phyloP scores from a whole-genome alignment of 2,888 invertebrate genomes.

The Marronus borbonicus region DNA sequence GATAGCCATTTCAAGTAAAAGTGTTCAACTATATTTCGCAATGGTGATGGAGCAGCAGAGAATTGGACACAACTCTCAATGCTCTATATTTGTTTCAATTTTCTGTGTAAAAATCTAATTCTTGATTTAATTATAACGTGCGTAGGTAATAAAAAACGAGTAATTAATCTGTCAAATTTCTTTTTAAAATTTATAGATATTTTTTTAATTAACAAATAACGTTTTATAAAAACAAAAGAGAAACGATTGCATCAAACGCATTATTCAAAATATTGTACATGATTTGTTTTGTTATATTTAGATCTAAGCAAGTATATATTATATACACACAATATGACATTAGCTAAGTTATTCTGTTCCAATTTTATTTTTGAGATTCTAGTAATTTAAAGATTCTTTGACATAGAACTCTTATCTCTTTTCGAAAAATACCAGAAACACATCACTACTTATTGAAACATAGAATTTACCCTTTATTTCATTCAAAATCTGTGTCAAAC shows the following conservation, averaged over 20 bases:
- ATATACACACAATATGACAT: slow-evolving; percentile 37
- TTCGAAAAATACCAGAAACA: background rate
- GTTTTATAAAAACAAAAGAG: background rate
- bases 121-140: no score
- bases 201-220: no score
- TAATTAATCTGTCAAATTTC: no score
- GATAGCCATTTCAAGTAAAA: no score
- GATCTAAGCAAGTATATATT: slow-evolving; percentile 16
- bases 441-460: background rate
- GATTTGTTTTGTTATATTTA: slow-evolving; percentile 24
- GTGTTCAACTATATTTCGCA: no score
- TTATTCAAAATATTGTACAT: slow-evolving; percentile 23
- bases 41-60: no score
- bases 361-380: slow-evolving; percentile 35
- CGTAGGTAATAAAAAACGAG: no score
- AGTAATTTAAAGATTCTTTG: slow-evolving; percentile 27
- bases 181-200: no score
- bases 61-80: no score
- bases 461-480: background rate
- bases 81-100: no score
- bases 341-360: slow-evolving; percentile 42
- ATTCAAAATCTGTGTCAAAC: slow-evolving; percentile 11
- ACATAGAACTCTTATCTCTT: background rate
- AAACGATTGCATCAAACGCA: slow-evolving; percentile 16
- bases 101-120: no score